phyloP scores from a whole-genome alignment of 2,797 vertebrate genomes.

The Neosilurus mollespiculum region DNA sequence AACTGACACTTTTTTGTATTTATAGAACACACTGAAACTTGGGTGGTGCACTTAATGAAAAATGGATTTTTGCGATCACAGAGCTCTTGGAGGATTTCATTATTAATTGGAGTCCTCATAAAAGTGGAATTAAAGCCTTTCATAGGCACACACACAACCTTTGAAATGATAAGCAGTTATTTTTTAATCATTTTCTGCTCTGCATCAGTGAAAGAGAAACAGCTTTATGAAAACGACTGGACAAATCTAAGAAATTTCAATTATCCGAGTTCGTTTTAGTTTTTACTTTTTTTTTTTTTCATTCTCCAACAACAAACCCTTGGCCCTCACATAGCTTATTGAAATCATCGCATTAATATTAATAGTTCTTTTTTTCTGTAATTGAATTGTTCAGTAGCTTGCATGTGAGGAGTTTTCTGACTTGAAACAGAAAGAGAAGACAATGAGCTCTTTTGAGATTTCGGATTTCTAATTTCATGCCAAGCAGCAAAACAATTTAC shows the following conservation, averaged over 20 bases:
- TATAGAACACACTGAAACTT: constrained; percentile 47
- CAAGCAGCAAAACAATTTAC: background rate
- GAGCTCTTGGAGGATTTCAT: constrained; percentile 52
- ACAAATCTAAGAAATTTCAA: constrained; percentile 39
- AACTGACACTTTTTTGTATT: constrained; percentile 41
- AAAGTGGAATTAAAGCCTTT: constrained; percentile 49
- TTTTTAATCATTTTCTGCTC: constrained; percentile 26
- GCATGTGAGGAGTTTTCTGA: constrained; percentile 4
- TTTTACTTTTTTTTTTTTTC: constrained; percentile 30
- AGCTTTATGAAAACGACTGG: constrained; percentile 23
- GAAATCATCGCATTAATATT: constrained; percentile 5
- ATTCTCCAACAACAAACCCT: constrained; percentile 22
- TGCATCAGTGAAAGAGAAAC: constrained; percentile 34
- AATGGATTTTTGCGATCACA: constrained; percentile 49
- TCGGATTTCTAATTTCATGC: constrained; percentile 20
- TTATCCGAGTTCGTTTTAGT: background rate
- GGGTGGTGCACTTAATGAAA: constrained; percentile 45
- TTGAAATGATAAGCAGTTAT: constrained; percentile 50
- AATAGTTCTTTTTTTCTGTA: constrained; percentile 17
- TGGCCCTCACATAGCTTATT: constrained; percentile 3
- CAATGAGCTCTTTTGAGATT: constrained; percentile 7
- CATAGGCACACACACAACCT: constrained; percentile 40
- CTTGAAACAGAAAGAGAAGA: background rate
- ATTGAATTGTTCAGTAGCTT: constrained; percentile 30
- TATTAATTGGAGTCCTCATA: constrained; percentile 53